A percentile compares a stretch with the other conserved stretches of the same genome.
These are phyloP conservation scores for Xanthia togata DNA, from an alignment of 2,888 invertebrate species.

Conservation along the genomic window DNA sequence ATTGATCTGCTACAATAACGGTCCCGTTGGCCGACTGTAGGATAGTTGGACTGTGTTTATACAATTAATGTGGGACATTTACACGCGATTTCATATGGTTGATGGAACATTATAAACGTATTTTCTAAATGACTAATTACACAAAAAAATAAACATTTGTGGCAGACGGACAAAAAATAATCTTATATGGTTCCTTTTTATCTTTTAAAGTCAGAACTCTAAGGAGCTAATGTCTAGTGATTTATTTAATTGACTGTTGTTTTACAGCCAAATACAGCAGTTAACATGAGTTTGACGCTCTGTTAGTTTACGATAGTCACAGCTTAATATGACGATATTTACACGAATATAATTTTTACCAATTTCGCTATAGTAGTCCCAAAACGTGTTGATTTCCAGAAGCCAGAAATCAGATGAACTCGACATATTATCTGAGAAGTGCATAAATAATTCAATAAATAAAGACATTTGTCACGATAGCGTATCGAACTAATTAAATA, in stretches of 20 bases:
- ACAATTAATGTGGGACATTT: constrained; percentile 1
- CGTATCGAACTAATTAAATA: not conserved
- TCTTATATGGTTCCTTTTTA: not conserved
- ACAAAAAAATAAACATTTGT: not conserved
- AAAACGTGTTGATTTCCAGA: constrained; percentile 45
- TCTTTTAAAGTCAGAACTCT: not conserved
- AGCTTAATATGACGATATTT: constrained; percentile 16
- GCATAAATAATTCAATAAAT: constrained; percentile 5
- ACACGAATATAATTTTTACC: constrained; percentile 37
- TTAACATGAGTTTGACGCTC: constrained; percentile 33
- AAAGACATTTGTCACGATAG: too few species aligned
- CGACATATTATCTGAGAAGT: constrained; percentile 38
- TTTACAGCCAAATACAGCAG: constrained; percentile 1
- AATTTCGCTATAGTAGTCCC: constrained; percentile 47
- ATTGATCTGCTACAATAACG: too few species aligned
- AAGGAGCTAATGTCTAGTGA: not conserved
- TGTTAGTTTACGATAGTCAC: constrained; percentile 31
- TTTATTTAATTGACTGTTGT: not conserved
- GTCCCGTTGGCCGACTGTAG: not conserved
- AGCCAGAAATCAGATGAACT: constrained; percentile 41
- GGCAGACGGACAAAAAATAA: not conserved
- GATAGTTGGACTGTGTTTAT: not conserved
- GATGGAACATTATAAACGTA: not conserved
- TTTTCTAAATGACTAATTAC: not conserved
- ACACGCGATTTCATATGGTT: constrained; percentile 11